These are phyloP conservation scores for Trochalopteron elliotii DNA, from an alignment of 2,113 vertebrate genomes.

Conservation along the genomic window DNA sequence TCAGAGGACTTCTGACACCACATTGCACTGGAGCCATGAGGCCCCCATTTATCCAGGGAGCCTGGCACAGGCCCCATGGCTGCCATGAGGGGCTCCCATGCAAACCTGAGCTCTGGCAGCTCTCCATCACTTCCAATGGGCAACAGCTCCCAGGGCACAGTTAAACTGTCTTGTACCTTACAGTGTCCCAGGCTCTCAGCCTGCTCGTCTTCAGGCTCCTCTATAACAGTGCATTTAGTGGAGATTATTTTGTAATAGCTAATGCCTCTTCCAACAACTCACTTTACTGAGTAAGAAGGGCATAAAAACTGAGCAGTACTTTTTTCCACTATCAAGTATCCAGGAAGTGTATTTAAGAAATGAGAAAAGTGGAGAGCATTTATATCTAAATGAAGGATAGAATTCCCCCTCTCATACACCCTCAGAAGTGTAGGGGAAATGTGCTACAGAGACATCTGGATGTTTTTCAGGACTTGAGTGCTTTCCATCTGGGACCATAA, in stretches of 20 bases:
- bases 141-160: background rate
- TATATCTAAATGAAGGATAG: background rate
- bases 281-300: background rate
- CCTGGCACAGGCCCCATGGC: background rate
- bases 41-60: background rate
- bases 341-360: slow-evolving; percentile 37
- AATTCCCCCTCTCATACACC: accelerated
- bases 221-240: background rate
- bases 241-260: background rate
- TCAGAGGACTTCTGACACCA: accelerated
- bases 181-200: background rate
- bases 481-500: background rate
- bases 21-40: accelerated
- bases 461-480: background rate
- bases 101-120: background rate
- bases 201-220: background rate
- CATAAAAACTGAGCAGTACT: slow-evolving; percentile 6
- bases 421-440: background rate
- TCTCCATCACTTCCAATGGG: background rate
- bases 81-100: accelerated
- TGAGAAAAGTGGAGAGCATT: background rate
- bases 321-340: background rate
- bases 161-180: accelerated
- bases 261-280: background rate
- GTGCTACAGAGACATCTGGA: background rate